Conservation (phyloP, 2,113 vertebrate species). For the Lagopus leucura region DNA sequence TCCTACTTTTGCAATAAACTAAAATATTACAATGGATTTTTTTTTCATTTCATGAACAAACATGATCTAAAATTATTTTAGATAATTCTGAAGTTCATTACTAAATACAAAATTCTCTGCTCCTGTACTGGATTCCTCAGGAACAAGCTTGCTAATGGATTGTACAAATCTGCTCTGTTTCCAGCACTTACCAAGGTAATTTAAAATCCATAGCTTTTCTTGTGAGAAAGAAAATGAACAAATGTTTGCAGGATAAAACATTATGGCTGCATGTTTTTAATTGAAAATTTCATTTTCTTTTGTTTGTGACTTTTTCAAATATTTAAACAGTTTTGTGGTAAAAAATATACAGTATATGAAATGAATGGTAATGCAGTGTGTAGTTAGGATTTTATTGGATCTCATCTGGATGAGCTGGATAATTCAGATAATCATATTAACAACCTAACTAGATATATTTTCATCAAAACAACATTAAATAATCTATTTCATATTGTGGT, state of each 20-base stretch:
- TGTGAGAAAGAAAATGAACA: not conserved
- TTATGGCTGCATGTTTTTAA: not conserved
- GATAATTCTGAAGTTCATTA: not conserved
- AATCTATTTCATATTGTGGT: not conserved
- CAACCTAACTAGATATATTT: constrained; percentile 16
- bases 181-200: not conserved
- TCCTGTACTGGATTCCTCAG: not conserved
- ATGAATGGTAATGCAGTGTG: not conserved
- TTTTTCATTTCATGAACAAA: not conserved
- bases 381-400: not conserved
- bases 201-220: constrained; percentile 15
- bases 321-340: not conserved
- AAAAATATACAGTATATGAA: not conserved
- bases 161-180: not conserved
- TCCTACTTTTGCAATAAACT: not conserved
- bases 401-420: not conserved
- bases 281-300: not conserved
- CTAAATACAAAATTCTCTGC: not conserved
- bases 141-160: not conserved
- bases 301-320: not conserved
- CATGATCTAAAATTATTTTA: not conserved
- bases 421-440: not conserved
- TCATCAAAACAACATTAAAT: not conserved
- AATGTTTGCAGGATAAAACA: not conserved
- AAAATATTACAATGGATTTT: not conserved